phyloP scores from a whole-genome alignment of 2,113 vertebrate species.

The Theropithecus gelada region DNA sequence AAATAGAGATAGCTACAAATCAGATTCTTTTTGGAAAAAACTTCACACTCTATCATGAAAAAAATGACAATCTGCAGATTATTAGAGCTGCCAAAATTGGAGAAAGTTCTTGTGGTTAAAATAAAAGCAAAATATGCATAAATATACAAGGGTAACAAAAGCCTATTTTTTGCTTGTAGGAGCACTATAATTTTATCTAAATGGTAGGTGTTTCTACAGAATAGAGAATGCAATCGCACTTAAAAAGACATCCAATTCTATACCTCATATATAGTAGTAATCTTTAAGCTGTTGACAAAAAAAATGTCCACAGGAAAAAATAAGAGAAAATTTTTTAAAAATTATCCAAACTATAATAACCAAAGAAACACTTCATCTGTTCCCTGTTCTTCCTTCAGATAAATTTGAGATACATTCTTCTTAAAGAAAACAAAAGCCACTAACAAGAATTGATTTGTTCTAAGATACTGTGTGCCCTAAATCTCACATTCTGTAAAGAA shows the following conservation, averaged over 20 bases:
- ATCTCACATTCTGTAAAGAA: not conserved
- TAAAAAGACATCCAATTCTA: constrained; percentile 77
- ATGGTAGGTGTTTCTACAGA: constrained; percentile 84
- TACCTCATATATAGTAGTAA: constrained; percentile 75
- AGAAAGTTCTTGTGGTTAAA: constrained; percentile 77
- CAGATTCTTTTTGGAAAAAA: constrained; percentile 60
- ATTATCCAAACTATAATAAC: constrained; percentile 67
- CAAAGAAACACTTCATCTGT: constrained; percentile 54
- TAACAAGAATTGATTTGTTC: not conserved
- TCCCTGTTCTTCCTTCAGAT: not conserved
- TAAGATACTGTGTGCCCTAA: not conserved
- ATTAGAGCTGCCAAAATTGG: constrained; percentile 75
- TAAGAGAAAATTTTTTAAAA: constrained; percentile 69
- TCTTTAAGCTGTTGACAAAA: constrained; percentile 72
- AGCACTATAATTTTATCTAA: constrained; percentile 86
- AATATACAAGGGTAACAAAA: constrained; percentile 83
- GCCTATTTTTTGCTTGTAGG: constrained; percentile 78
- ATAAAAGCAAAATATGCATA: constrained; percentile 83
- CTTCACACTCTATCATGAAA: constrained; percentile 62
- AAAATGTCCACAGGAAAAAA: constrained; percentile 70
- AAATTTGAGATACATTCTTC: constrained; percentile 51
- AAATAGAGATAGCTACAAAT: constrained; percentile 54
- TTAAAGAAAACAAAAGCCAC: constrained; percentile 70
- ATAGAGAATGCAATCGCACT: constrained; percentile 79
- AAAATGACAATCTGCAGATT: constrained; percentile 60